Evolutionary conservation across 2,797 vertebrate genomes (phyloP).

Genomic region (Melanotaenia parkinsoni): DNA sequence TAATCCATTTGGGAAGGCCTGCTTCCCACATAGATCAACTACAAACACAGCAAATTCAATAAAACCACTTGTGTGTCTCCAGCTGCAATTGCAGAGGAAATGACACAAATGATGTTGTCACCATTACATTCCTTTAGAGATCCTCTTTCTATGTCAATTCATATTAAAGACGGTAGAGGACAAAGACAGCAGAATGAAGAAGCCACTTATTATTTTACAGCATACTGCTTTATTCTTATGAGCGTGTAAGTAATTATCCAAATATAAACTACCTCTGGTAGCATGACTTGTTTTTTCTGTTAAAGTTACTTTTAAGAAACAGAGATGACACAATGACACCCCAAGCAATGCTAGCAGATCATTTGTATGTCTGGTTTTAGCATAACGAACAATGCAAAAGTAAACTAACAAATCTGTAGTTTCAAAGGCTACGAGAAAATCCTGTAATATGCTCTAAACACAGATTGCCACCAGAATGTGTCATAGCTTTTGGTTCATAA

Average conservation of each 20-base stretch:
- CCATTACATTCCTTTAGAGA: constrained; percentile 32
- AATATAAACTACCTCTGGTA: not conserved
- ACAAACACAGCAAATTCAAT: constrained; percentile 57
- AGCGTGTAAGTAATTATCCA: not conserved
- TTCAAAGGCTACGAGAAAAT: too few species aligned
- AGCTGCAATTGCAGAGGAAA: constrained; percentile 36
- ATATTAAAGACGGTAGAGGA: constrained; percentile 23
- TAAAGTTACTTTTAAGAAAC: not conserved
- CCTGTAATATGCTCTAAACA: too few species aligned
- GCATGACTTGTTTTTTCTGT: not conserved
- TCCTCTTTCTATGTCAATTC: constrained; percentile 21
- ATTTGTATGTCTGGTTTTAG: too few species aligned
- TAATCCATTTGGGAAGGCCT: constrained; percentile 73
- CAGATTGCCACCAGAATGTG: too few species aligned
- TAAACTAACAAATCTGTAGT: not conserved
- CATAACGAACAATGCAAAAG: not conserved
- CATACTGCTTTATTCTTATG: not conserved
- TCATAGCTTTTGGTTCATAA: too few species aligned
- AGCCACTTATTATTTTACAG: not conserved
- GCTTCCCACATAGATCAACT: constrained; percentile 60
- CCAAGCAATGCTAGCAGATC: not conserved
- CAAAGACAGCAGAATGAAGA: not conserved
- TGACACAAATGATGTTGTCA: constrained; percentile 45
- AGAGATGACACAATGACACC: not conserved
- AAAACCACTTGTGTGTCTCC: constrained; percentile 40